Evolutionary conservation across 2,797 vertebrate genomes (phyloP), one percentile per base, ranked within the genome.

Genomic region (Coranthus polyacanthus): DNA sequence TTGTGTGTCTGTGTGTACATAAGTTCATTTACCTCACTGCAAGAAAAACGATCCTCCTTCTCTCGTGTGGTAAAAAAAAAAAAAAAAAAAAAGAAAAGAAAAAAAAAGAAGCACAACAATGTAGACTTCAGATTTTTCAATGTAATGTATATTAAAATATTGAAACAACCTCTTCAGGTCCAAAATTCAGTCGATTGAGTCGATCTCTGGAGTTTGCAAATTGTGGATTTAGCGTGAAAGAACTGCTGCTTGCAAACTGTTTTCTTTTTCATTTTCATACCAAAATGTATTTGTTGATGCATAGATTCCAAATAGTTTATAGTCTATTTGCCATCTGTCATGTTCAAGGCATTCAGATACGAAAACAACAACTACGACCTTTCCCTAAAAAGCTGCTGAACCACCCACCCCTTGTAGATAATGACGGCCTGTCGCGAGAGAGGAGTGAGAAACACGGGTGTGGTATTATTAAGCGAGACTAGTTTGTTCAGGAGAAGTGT

Each of bases 401-500:
- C 81, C 81, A 78, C 67, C 75, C 69, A 53, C 64, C 81, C 77
- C 81, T 90, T 86, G 88, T 84, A 84, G 88, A 88, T 90, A 92
- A 91, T 89, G 82, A 90, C 66, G 81, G 84, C 84, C 84, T 89
- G 89, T 90, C 85, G 76, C 6, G 61, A 72, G 60, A 82, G 61
- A 80, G 82, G 67, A 79, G 83, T 78, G 76, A 71, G 79, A 83
- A 83, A 81, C 82, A 68, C 62, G 51, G 83, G 79, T 79, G 87
- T 85, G 76, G 87, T 86, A 85, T 87, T 90, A 88, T 87, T 89
- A 92, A 90, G 90, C 77, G 76, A 85, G 84, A 89, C 83, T 88
- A 88, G 82, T 91, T 93, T 91, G 87, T 89, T 88, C 83, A 43
- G 78, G 83, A 90, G 84, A 92, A 92, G 83, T 90, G 85, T 81